phyloP scores from a whole-genome alignment of 2,888 invertebrate species.

The Thereva unica region DNA sequence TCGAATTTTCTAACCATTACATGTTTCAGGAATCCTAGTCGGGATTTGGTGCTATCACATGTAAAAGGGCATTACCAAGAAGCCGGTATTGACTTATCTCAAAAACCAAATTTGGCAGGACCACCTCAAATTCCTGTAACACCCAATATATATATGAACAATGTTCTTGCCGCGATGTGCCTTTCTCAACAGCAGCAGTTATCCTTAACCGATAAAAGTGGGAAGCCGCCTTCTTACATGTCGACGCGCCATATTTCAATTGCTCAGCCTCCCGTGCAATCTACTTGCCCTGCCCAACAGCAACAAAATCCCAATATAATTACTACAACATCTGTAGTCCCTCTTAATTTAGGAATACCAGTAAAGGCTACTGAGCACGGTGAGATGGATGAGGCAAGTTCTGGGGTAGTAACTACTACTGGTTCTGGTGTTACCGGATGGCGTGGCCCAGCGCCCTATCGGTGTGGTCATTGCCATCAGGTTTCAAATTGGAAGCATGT shows the following conservation, averaged over 20 bases:
- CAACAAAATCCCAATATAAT: background rate
- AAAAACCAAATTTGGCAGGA: slow-evolving; percentile 38
- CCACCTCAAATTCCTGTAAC: slow-evolving; percentile 53
- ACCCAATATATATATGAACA: slow-evolving; percentile 52
- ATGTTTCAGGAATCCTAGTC: slow-evolving; percentile 63
- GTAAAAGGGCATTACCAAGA: slow-evolving; percentile 68
- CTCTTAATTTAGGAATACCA: slow-evolving; percentile 15
- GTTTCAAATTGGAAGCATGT: slow-evolving; percentile 85
- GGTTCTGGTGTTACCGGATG: slow-evolving; percentile 53
- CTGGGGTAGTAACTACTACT: slow-evolving; percentile 44
- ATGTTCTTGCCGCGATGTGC: slow-evolving; percentile 57
- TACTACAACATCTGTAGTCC: background rate
- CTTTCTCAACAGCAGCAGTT: slow-evolving; percentile 49
- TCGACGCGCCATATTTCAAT: background rate
- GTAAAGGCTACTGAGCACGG: slow-evolving; percentile 52
- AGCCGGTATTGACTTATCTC: slow-evolving; percentile 37
- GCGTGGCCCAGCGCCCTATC: slow-evolving; percentile 65
- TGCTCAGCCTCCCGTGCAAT: slow-evolving; percentile 5
- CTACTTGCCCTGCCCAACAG: background rate
- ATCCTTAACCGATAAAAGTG: slow-evolving; percentile 11
- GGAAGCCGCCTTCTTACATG: background rate
- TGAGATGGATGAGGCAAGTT: slow-evolving; percentile 63
- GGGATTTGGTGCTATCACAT: slow-evolving; percentile 68
- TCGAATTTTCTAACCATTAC: background rate
- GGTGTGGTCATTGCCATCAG: slow-evolving; percentile 81